Evolutionary conservation across 2,113 vertebrate genomes (phyloP), one percentile per base, ranked within the genome.

Genomic region (Strix aluco): DNA sequence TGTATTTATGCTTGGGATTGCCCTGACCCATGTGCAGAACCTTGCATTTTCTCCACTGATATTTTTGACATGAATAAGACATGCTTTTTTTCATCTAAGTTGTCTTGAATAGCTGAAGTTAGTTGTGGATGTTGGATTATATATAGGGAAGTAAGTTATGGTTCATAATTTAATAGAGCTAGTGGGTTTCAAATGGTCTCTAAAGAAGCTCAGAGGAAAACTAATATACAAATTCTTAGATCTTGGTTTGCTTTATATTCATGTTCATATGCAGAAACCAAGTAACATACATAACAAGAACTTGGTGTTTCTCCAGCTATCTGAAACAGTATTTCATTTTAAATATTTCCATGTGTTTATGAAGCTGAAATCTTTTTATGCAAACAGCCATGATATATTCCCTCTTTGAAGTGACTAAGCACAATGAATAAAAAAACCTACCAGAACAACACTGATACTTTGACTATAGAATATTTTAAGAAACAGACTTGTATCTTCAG

Each of bases 271-370:
- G 57, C 46, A 95, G 77, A 92, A 96, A 88, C 44, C 75, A 86
- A 96, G 75, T 86, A 92, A n/a, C 49, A 36, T 67, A 80, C 40
- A 59, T 59, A 78, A 81, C 22, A 95, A 94, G 83, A 83, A 90
- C 69, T 93, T 96, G 94, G 55, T 96, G 59, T 90, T 95, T 84
- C 67, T 94, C 94, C 91, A 97, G 65, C 79, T 90, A 83, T 77
- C 79, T 90, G 67, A 94, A 84, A 29, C 7, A 74, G 5, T 74
- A 89, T 91, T 96, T 96, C 0, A 91, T 94, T 91, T 89, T 89
- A 96, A 96, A 87, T 89, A 94, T 94, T 95, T 95, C 91, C 93
- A 95, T 87, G 57, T 91, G 94, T 78, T 69, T 49, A 55, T 49
- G 52, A 93, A 96, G 13, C 36, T 65, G 74, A 95, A 95, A 86